These are phyloP conservation scores for Caranx ignobilis DNA, from an alignment of 2,113 vertebrate species.

Conservation along the genomic window DNA sequence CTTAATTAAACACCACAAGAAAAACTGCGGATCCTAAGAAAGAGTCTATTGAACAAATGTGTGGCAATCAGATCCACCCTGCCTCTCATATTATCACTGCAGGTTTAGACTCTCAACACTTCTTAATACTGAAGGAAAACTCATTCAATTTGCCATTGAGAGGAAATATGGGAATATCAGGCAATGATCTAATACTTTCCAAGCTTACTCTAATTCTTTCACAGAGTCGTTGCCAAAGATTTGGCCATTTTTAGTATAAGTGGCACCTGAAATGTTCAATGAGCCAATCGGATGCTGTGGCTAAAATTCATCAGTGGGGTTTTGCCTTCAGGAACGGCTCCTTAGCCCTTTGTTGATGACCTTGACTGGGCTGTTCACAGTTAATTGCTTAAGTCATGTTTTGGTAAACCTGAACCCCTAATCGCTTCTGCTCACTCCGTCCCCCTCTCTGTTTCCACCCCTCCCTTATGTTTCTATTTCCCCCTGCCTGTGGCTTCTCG, in stretches of 20 bases:
- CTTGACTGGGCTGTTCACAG: constrained; percentile 60
- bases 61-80: background rate
- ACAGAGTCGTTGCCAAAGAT: constrained; percentile 41
- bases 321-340: constrained; percentile 67
- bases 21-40: background rate
- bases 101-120: constrained; percentile 15
- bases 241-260: constrained; percentile 59
- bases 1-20: background rate
- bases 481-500: constrained; percentile 63
- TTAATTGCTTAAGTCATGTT: constrained; percentile 80
- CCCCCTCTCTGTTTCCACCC: constrained; percentile 63
- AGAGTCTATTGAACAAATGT: background rate
- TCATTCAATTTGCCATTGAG: constrained; percentile 48
- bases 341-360: constrained; percentile 53
- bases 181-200: constrained; percentile 73
- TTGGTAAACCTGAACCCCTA: constrained; percentile 79
- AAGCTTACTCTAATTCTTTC: constrained; percentile 57
- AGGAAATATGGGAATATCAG: constrained; percentile 30
- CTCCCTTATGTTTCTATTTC: constrained; percentile 48
- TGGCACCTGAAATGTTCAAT: constrained; percentile 66
- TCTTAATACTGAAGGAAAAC: constrained; percentile 51
- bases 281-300: constrained; percentile 54
- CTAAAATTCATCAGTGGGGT: constrained; percentile 63
- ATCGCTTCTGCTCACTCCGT: constrained; percentile 69
- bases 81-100: constrained; percentile 29